These are phyloP conservation scores for Leistus spinibarbis DNA, from an alignment of 2,888 invertebrate genomes.

Conservation along the genomic window DNA sequence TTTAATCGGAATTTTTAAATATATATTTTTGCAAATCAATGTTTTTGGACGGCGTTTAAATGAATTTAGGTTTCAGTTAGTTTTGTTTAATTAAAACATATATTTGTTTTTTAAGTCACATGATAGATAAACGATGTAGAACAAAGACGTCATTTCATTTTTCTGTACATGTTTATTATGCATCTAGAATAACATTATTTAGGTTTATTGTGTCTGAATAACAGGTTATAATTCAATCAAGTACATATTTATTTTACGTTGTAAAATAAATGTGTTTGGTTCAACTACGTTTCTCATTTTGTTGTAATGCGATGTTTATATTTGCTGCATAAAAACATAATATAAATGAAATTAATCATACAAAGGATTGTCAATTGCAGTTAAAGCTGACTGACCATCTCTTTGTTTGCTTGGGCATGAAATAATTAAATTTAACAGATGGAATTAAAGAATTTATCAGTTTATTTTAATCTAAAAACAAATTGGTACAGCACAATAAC, in stretches of 20 bases:
- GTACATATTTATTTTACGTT: constrained; percentile 15
- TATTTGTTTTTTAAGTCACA: constrained; percentile 26
- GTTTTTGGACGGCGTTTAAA: not conserved
- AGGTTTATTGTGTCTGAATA: not conserved
- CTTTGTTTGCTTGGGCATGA: not conserved
- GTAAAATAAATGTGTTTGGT: not conserved
- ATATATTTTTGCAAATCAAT: not conserved
- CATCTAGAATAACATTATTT: not conserved
- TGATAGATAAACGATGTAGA: constrained; percentile 19
- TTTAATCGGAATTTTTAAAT: not conserved
- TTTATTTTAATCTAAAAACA: not conserved
- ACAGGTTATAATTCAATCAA: constrained; percentile 7
- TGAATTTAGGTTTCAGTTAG: not conserved
- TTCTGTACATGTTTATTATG: constrained; percentile 21
- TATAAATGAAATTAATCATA: not conserved
- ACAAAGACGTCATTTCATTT: constrained; percentile 18
- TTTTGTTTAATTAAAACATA: not conserved
- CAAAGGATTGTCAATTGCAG: not conserved
- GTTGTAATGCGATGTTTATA: not conserved
- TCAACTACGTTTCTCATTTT: not conserved
- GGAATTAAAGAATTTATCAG: not conserved
- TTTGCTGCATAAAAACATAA: not conserved
- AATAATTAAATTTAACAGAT: not conserved
- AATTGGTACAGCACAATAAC: not conserved
- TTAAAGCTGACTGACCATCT: not conserved